Evolutionary conservation across 2,113 vertebrate genomes (phyloP).

Genomic region (human (Homo sapiens)): GRCh38 chr2:36105001-36105500

Average conservation of each 20-base stretch:
- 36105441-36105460: too few species aligned
- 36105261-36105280: background rate
- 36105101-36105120: conserved; percentile 22
- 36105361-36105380: too few species aligned
- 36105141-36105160: background rate
- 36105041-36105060: background rate
- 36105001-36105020: conserved; percentile 56
- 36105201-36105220: background rate
- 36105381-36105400: too few species aligned
- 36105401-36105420: too few species aligned
- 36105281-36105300: background rate
- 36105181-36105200: background rate
- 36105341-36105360: too few species aligned
- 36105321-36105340: background rate
- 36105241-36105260: background rate
- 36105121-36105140: background rate
- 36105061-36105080: conserved; percentile 1
- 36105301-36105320: background rate
- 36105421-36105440: too few species aligned
- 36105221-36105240: background rate
- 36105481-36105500: too few species aligned
- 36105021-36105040: background rate
- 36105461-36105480: too few species aligned
- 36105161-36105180: background rate
- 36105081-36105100: background rate